Base-by-base conservation (phyloP, 92 coral and sea anemone species). In the Umimayanthus chanpuru region DNA sequence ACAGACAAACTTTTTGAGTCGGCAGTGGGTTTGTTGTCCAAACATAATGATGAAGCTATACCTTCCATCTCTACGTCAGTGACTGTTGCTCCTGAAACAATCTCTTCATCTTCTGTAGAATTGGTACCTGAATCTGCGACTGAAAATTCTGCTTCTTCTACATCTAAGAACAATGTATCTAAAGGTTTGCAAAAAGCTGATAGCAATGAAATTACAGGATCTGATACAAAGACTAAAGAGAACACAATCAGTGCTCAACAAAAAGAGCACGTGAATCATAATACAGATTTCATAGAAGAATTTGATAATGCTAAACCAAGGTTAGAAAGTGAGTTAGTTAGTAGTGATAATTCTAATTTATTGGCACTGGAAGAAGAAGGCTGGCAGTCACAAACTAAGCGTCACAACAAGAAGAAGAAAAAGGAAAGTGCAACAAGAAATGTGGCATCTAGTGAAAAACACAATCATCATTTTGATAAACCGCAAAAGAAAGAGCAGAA, bases 1-100 rank as follows among this genome's bases (percentile, higher is more conserved):
- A 81, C 97, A n/a, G 94, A 94, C 80, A 91, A 93, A 81, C 95
- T 97, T 9, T 91, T 97, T 67, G 93, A 91, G 74, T 95, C 98
- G 20, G 99, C 95, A 25, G 71, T 97, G 28, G 90, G 81, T 18
- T 93, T 95, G 12, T 89, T 97, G 50, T 86, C 98, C 1, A n/a
- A 85, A 14, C 77, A 65, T n/a, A 49, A 74, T 36, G 61, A 67
- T 36, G 61, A 67, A 56, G 76, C 36, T 58, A 70, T 53, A 18
- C 67, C 70, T 71, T 83, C 78, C 5, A 7, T 26, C 5, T 83
- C 79, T 0, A 28, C 77, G 43, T 68, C 64, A 12, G 76, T 15
- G 36, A 21, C 77, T 15, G 1, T 26, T 44, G 77, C 36, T 26
- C 74, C 87, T 44, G 36, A 83, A n/a, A 16, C 76, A 49, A 20